A percentile compares a stretch with the other conserved stretches of the same genome.
phyloP scores from a whole-genome alignment of 2,113 vertebrate species.

The Catharus bicknelli region DNA sequence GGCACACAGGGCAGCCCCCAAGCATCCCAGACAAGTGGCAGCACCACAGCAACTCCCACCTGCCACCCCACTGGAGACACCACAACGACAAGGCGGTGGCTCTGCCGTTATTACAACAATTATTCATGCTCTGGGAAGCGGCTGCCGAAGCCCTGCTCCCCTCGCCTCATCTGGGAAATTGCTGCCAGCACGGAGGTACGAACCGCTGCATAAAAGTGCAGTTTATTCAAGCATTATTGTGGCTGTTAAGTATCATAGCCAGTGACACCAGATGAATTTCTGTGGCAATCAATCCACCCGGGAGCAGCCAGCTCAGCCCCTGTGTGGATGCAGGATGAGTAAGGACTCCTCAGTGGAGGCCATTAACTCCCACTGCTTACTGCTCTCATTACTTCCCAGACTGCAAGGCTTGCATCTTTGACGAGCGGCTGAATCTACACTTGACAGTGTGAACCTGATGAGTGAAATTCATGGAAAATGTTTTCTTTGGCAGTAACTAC shows the following conservation, averaged over 20 bases:
- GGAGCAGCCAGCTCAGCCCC: slow-evolving; percentile 40
- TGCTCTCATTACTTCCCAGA: slow-evolving; percentile 58
- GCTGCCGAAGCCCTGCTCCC: not conserved
- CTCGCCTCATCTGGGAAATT: slow-evolving; percentile 26
- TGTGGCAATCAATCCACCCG: slow-evolving; percentile 36
- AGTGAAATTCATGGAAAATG: slow-evolving; percentile 42
- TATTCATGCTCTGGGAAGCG: not conserved
- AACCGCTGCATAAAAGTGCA: not conserved
- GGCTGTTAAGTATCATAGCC: slow-evolving; percentile 11
- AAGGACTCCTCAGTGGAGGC: slow-evolving; percentile 42
- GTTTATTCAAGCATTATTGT: not conserved
- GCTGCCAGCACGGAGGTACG: not conserved
- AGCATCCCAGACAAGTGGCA: accelerated
- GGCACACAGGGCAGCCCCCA: accelerated
- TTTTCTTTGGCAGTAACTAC: slow-evolving; percentile 55
- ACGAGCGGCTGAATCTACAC: slow-evolving; percentile 36
- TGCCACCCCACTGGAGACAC: not conserved
- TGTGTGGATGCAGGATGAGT: slow-evolving; percentile 35
- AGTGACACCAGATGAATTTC: slow-evolving; percentile 27
- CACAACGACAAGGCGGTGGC: not conserved
- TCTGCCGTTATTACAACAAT: not conserved
- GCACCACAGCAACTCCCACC: not conserved
- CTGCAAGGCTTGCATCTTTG: slow-evolving; percentile 61
- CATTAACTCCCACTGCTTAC: slow-evolving; percentile 62
- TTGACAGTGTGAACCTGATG: slow-evolving; percentile 55